Conservation (phyloP, 1,140 invertebrate genomes). For the Leucophenga varia region DNA sequence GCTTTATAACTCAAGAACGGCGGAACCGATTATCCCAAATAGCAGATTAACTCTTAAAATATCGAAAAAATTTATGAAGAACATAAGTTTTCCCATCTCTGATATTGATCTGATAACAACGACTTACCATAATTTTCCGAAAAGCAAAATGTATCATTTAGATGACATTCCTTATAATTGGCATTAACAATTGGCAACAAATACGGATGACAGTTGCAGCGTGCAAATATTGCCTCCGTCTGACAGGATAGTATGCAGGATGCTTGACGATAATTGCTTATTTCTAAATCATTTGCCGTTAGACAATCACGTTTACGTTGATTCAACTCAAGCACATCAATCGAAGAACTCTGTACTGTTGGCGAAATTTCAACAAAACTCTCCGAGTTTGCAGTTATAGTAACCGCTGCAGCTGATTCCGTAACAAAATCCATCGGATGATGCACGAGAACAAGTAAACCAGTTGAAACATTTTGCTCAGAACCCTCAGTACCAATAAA, state of each 20-base stretch:
- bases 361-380: conserved; percentile 51
- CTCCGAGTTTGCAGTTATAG: conserved; percentile 44
- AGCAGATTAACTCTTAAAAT: too few species aligned
- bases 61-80: too few species aligned
- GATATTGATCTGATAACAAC: too few species aligned
- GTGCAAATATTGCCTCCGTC: conserved; percentile 34
- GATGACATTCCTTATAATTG: conserved; percentile 38
- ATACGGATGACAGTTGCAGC: conserved; percentile 46
- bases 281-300: conserved; percentile 36
- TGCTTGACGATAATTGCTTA: conserved; percentile 43
- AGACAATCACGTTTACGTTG: conserved; percentile 44
- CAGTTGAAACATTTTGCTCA: conserved; percentile 40
- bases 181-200: conserved; percentile 33
- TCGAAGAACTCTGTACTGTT: conserved; percentile 44
- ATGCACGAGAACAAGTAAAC: conserved; percentile 45
- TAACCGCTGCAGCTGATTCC: conserved; percentile 43
- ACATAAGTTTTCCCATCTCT: too few species aligned
- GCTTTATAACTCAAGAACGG: too few species aligned
- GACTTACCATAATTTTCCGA: conserved; percentile 40
- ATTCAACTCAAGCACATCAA: conserved; percentile 41
- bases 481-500: conserved; percentile 46
- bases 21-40: too few species aligned
- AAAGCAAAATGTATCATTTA: conserved; percentile 47
- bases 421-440: conserved; percentile 52
- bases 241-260: conserved; percentile 41